phyloP scores from a whole-genome alignment of 1,140 invertebrate genomes.

The Tribolium castaneum region DNA sequence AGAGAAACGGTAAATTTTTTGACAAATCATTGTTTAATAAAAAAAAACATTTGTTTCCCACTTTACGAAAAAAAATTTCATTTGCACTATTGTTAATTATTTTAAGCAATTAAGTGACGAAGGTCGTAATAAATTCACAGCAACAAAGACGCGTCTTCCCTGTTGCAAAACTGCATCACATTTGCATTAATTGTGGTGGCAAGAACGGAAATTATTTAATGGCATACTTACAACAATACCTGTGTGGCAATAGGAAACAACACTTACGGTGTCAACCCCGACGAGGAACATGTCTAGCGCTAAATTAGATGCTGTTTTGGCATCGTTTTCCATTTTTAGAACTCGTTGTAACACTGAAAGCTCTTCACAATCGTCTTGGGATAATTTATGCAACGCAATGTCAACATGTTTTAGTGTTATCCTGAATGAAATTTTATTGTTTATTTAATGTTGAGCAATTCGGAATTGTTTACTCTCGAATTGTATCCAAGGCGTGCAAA shows the following conservation, averaged over 20 bases:
- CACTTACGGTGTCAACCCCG: conserved; percentile 87
- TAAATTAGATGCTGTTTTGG: conserved; percentile 84
- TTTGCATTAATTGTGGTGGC: not conserved
- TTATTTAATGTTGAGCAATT: too few species aligned
- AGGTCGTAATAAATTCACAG: too few species aligned
- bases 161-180: not conserved
- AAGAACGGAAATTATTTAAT: not conserved
- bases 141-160: not conserved
- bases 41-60: too few species aligned
- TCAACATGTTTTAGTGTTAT: conserved; percentile 85
- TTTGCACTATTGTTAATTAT: not conserved
- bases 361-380: conserved; percentile 69
- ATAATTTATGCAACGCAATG: conserved; percentile 73
- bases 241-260: not conserved
- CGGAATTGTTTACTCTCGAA: conserved; percentile 76
- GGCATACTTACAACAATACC: conserved; percentile 4
- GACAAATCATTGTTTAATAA: too few species aligned
- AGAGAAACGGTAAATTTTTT: too few species aligned
- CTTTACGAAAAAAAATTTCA: not conserved
- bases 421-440: conserved; percentile 65
- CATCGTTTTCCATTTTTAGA: conserved; percentile 77
- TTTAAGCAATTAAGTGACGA: too few species aligned
- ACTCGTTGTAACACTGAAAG: conserved; percentile 82
- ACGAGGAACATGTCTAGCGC: conserved; percentile 89
- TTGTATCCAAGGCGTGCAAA: conserved; percentile 86